A percentile compares a stretch with the other conserved stretches of the same genome.
phyloP scores from a whole-genome alignment of 2,888 invertebrate species.

The Eutolmus rufibarbis region DNA sequence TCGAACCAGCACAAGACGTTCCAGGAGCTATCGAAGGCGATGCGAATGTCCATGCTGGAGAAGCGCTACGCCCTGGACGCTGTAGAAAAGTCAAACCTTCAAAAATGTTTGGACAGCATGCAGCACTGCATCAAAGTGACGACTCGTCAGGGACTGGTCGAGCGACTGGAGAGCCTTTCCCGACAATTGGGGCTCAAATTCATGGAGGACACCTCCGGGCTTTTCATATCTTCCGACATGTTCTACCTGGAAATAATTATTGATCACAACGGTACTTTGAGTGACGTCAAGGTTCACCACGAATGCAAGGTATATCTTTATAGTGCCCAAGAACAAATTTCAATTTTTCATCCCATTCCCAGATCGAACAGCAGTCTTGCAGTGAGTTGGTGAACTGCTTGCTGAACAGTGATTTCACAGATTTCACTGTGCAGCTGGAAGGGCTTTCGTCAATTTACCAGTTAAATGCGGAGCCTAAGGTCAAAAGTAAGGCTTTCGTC shows the following conservation, averaged over 20 bases:
- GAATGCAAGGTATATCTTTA: slow-evolving; percentile 74
- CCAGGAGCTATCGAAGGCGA: slow-evolving; percentile 85
- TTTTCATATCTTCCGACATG: slow-evolving; percentile 95
- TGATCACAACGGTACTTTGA: slow-evolving; percentile 82
- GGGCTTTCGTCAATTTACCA: slow-evolving; percentile 91
- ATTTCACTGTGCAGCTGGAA: slow-evolving; percentile 92
- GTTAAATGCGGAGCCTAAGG: slow-evolving; percentile 92
- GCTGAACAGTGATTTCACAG: slow-evolving; percentile 85
- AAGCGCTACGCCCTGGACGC: slow-evolving; percentile 88
- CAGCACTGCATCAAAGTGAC: slow-evolving; percentile 94
- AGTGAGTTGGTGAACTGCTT: slow-evolving; percentile 86
- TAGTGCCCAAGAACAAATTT: neutral
- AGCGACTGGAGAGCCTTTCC: slow-evolving; percentile 88
- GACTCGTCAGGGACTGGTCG: slow-evolving; percentile 89
- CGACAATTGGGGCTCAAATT: slow-evolving; percentile 91
- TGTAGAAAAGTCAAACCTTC: slow-evolving; percentile 83
- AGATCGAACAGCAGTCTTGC: slow-evolving; percentile 80
- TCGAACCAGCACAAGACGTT: slow-evolving; percentile 81
- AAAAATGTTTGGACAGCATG: slow-evolving; percentile 88
- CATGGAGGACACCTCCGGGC: slow-evolving; percentile 80
- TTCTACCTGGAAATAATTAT: slow-evolving; percentile 92
- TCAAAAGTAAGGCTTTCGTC: slow-evolving; percentile 91
- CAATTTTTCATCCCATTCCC: neutral
- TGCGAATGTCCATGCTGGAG: slow-evolving; percentile 87
- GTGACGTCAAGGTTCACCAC: slow-evolving; percentile 91